A percentile compares a stretch with the other conserved stretches of the same genome.
Conservation (phyloP, 2,113 vertebrate genomes). For the Lepisosteus osseus region DNA sequence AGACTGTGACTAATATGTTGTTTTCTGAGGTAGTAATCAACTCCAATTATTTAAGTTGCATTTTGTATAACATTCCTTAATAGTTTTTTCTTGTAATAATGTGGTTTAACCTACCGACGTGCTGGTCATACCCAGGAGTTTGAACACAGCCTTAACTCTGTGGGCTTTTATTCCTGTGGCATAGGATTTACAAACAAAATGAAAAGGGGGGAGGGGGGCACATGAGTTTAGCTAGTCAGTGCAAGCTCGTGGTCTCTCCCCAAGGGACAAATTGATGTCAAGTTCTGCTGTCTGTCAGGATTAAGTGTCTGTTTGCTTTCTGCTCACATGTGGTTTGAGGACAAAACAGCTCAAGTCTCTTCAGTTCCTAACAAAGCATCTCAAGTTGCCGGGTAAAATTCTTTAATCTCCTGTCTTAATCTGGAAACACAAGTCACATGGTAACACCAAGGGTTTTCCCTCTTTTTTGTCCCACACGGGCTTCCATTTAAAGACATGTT, state of each 20-base stretch:
- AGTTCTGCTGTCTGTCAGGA: conserved; percentile 83
- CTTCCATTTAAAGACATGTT: conserved; percentile 20
- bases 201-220: background rate
- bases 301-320: conserved; percentile 87
- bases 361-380: conserved; percentile 74
- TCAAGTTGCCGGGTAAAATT: conserved; percentile 78
- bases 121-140: conserved; percentile 35
- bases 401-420: conserved; percentile 77
- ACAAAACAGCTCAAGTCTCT: conserved; percentile 79
- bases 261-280: conserved; percentile 82
- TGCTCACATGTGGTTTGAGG: conserved; percentile 73
- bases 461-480: conserved; percentile 30
- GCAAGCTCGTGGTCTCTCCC: conserved; percentile 65
- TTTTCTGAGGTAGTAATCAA: too few species aligned
- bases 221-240: conserved; percentile 39
- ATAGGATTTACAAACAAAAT: conserved; percentile 30
- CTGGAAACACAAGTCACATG: conserved; percentile 60
- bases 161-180: conserved; percentile 50
- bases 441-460: conserved; percentile 44
- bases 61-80: too few species aligned
- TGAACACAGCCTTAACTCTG: conserved; percentile 30
- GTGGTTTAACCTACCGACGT: conserved; percentile 8
- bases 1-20: too few species aligned
- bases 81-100: too few species aligned
- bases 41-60: too few species aligned